Percentiles rank a stretch among this genome's conserved stretches.
These are phyloP conservation scores for Jordanella pulchra DNA, from an alignment of 2,797 vertebrate species.

Conservation along the genomic window DNA sequence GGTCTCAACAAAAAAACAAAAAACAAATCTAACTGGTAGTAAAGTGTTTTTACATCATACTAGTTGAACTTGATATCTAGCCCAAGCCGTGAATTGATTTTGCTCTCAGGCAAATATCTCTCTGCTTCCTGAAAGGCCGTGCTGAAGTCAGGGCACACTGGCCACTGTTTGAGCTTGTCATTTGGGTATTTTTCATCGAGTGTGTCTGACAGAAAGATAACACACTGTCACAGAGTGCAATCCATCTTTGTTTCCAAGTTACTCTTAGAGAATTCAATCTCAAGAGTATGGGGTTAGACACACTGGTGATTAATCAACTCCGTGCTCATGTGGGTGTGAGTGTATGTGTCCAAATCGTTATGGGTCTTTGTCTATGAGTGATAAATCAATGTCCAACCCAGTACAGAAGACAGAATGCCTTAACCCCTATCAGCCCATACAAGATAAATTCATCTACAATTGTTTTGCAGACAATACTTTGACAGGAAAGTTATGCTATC, in stretches of 20 bases:
- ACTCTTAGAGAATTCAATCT: conserved; percentile 69
- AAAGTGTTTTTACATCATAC: neutral
- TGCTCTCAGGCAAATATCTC: conserved; percentile 23
- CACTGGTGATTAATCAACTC: conserved; percentile 71
- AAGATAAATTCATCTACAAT: conserved; percentile 74
- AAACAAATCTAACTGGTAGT: neutral
- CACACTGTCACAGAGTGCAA: conserved; percentile 56
- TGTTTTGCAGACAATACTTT: conserved; percentile 63
- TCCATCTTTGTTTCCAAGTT: conserved; percentile 74
- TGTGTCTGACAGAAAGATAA: conserved; percentile 74
- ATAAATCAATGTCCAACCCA: conserved; percentile 80
- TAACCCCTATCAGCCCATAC: conserved; percentile 50
- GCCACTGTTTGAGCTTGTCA: conserved; percentile 68
- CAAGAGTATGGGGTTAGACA: conserved; percentile 62
- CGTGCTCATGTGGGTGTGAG: conserved; percentile 41
- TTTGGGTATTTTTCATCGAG: conserved; percentile 69
- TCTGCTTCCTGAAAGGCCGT: conserved; percentile 30
- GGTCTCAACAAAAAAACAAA: neutral
- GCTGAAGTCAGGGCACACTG: conserved; percentile 38
- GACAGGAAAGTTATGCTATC: conserved; percentile 53
- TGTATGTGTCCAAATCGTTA: conserved; percentile 46
- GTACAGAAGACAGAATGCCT: conserved; percentile 65
- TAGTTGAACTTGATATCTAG: neutral
- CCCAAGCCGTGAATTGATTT: conserved; percentile 14
- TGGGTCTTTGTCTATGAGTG: conserved; percentile 68